phyloP scores from a whole-genome alignment of 2,113 vertebrate species.

The Balaenoptera acutorostrata region DNA sequence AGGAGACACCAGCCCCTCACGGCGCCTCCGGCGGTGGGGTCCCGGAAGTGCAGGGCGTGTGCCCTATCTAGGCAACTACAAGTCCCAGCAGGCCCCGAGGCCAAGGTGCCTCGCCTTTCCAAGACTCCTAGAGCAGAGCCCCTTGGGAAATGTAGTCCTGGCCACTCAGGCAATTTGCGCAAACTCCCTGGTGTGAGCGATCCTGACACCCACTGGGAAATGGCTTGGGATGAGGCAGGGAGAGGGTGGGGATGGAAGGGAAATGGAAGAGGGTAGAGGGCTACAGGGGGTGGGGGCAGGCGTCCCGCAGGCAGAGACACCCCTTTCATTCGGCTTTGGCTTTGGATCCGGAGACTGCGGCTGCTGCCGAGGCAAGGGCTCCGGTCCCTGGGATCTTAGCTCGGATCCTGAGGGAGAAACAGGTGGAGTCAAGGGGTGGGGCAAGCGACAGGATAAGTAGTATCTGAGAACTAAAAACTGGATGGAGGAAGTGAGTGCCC shows the following conservation, averaged over 20 bases:
- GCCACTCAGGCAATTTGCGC: neutral
- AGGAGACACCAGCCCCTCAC: slow-evolving; percentile 14
- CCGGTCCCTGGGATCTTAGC: slow-evolving; percentile 77
- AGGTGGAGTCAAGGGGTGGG: neutral
- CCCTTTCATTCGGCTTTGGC: slow-evolving; percentile 76
- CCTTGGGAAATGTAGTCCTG: slow-evolving; percentile 64
- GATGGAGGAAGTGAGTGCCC: neutral
- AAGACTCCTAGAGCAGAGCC: slow-evolving; percentile 40
- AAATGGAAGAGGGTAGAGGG: neutral
- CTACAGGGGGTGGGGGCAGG: slow-evolving; percentile 2
- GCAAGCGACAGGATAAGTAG: neutral
- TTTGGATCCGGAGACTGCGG: slow-evolving; percentile 74
- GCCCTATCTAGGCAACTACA: slow-evolving; percentile 42
- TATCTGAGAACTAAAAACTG: neutral
- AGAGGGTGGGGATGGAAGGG: neutral
- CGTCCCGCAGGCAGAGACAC: slow-evolving; percentile 28
- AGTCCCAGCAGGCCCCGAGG: slow-evolving; percentile 40
- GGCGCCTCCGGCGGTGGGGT: slow-evolving; percentile 39
- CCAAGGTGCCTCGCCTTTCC: slow-evolving; percentile 1
- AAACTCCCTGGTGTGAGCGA: neutral
- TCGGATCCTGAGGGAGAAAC: slow-evolving; percentile 69
- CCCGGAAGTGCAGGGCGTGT: neutral
- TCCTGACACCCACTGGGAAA: neutral
- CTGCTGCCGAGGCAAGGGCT: slow-evolving; percentile 56
- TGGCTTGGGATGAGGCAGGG: neutral